Evolutionary conservation across 2,797 vertebrate species (phyloP), one percentile per base, ranked within the genome.

Genomic region (Coendou prehensilis): DNA sequence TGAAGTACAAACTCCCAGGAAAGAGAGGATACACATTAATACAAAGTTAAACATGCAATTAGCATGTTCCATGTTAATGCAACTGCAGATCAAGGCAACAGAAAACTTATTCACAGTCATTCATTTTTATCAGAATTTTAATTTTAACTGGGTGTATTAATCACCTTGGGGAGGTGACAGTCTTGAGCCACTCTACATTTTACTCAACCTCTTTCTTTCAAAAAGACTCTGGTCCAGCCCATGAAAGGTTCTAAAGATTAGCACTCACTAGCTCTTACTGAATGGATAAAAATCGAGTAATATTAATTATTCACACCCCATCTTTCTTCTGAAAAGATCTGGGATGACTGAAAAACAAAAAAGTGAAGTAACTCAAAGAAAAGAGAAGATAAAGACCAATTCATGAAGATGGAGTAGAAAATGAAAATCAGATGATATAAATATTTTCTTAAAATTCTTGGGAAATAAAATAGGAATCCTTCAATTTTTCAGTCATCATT

Each of bases 241-340:
- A 91, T 52, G 30, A 69, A 75, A 61, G n/a, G 37, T 30, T 64
- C 37, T 91, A 63, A 96, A 95, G 52, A 22, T 28, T 23, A 91
- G 81, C n/a, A 79, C n/a, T 90, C 76, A 81, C 82, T n/a, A 73
- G 26, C 64, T 92, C 37, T 63, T 47, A 85, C 14, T 22, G 30
- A 22, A 69, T 26, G 50, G 28, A 37, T 22, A 94, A 89, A 94
- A 92, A 71, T 52, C 69, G 84, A 63, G 28, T 41, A 47, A 10
- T 91, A 91, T 93, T 85, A 84, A 93, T 56, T 85, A 94, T 87
- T 89, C 37, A 80, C 45, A 81, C 30, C 15, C 69, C 94, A 9
- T 89, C 23, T 93, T 90, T 33, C 83, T 96, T 96, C 47, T n/a
- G 54, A 92, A 96, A 89, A 92, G n/a, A 71, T 59, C 28, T 85